Conservation (phyloP, 2,888 invertebrate species). For the Ellobium chinense region DNA sequence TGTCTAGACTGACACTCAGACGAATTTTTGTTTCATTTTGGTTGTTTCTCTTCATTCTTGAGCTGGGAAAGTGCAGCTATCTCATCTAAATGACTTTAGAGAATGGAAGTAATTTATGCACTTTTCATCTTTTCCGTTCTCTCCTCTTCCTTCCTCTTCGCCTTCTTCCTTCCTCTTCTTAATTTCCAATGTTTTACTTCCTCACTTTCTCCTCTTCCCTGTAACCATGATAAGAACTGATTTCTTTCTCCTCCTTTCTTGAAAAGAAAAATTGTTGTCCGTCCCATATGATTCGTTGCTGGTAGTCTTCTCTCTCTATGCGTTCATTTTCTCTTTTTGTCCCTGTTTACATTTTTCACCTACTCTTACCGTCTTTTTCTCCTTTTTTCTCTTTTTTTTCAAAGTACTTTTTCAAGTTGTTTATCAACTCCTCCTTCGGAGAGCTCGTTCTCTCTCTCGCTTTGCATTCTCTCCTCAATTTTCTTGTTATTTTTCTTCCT, state of each 20-base stretch:
- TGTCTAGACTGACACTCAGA: no score
- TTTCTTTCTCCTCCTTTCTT: no score
- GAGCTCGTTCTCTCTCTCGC: not conserved
- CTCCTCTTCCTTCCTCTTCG: not conserved
- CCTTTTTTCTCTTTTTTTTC: slow-evolving; percentile 15
- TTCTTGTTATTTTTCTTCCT: not conserved
- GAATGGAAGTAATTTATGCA: no score
- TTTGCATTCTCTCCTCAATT: not conserved
- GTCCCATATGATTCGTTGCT: no score
- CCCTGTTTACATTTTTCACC: not conserved
- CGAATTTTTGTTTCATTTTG: no score
- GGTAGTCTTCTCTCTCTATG: not conserved
- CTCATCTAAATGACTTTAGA: no score
- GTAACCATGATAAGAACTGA: no score
- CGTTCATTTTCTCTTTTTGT: not conserved
- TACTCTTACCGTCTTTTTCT: slow-evolving; percentile 24
- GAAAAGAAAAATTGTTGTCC: no score
- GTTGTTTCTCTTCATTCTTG: no score
- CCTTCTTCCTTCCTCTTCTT: not conserved
- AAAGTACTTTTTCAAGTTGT: not conserved
- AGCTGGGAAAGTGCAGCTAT: no score
- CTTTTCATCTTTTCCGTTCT: not conserved
- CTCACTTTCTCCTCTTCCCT: slow-evolving; percentile 4
- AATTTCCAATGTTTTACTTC: not conserved
- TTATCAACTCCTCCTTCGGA: not conserved